A percentile compares a stretch with the other conserved stretches of the same genome.
These are phyloP conservation scores for Amblyjoppa fuscipennis DNA, from an alignment of 2,888 invertebrate species.

Conservation along the genomic window DNA sequence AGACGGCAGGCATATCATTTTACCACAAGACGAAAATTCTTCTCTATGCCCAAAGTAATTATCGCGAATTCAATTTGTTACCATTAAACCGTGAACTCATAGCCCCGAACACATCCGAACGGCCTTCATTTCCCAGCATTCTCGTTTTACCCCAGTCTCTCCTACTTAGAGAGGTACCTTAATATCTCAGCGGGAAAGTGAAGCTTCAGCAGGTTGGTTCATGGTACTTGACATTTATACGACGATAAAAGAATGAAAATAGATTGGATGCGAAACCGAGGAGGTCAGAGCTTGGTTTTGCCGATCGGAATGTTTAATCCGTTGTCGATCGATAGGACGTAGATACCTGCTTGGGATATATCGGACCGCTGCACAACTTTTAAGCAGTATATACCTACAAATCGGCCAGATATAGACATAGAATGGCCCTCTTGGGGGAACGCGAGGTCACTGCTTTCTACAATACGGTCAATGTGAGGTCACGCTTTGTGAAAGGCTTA, in stretches of 20 bases:
- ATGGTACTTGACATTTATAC: background rate
- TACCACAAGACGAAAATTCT: background rate
- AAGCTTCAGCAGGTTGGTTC: background rate
- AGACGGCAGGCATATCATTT: background rate
- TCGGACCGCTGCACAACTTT: background rate
- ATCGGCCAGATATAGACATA: background rate
- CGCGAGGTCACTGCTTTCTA: slow-evolving; percentile 32
- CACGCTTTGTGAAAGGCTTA: slow-evolving; percentile 30
- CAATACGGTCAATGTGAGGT: slow-evolving; percentile 38
- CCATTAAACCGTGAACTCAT: background rate
- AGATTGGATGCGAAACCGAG: background rate
- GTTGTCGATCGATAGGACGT: background rate
- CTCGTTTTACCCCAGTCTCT: background rate
- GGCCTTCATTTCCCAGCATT: background rate
- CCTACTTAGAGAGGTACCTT: background rate
- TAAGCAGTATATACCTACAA: slow-evolving; percentile 1
- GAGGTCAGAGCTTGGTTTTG: slow-evolving; percentile 1
- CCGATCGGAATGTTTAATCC: slow-evolving; percentile 11
- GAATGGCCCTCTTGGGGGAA: background rate
- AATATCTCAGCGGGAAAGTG: background rate
- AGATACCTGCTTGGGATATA: slow-evolving; percentile 1
- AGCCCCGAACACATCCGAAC: background rate
- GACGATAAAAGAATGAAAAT: background rate
- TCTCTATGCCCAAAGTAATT: background rate
- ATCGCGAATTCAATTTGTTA: background rate